phyloP scores from a whole-genome alignment of 2,888 invertebrate genomes.

The Hylaea fasciaria region DNA sequence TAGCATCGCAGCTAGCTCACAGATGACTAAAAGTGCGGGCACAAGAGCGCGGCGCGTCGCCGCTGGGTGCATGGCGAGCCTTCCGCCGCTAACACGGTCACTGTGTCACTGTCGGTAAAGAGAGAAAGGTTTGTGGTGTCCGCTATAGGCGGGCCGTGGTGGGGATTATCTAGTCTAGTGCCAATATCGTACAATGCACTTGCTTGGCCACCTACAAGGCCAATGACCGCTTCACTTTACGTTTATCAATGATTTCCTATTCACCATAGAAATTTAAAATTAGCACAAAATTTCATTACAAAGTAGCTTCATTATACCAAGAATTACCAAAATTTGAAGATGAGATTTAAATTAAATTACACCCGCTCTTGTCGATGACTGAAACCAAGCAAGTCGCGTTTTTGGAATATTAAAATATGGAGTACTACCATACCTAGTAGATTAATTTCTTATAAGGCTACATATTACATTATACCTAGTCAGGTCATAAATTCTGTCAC shows the following conservation, averaged over 20 bases:
- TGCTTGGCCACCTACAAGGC: slow-evolving; percentile 49
- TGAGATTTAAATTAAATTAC: no score
- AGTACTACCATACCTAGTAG: no score
- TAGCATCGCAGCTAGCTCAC: slow-evolving; percentile 45
- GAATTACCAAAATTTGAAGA: no score
- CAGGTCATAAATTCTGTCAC: no score
- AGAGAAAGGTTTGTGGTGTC: slow-evolving; percentile 75
- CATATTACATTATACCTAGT: no score
- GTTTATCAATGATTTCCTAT: background rate
- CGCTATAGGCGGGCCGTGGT: slow-evolving; percentile 53
- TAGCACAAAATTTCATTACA: background rate
- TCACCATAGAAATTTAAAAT: background rate
- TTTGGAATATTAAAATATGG: no score
- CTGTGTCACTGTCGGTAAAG: slow-evolving; percentile 75
- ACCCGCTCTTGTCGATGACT: no score
- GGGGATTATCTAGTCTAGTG: slow-evolving; percentile 75
- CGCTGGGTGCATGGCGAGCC: slow-evolving; percentile 69
- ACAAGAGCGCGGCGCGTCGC: slow-evolving; percentile 51
- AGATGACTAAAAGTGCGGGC: slow-evolving; percentile 56
- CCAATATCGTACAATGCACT: slow-evolving; percentile 59
- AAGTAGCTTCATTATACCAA: no score
- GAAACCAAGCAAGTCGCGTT: no score
- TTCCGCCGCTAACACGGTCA: slow-evolving; percentile 75
- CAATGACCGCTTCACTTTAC: slow-evolving; percentile 45
- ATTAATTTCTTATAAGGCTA: no score